Evolutionary conservation across 2,888 invertebrate genomes (phyloP).

Genomic region (Conus canariensis): DNA sequence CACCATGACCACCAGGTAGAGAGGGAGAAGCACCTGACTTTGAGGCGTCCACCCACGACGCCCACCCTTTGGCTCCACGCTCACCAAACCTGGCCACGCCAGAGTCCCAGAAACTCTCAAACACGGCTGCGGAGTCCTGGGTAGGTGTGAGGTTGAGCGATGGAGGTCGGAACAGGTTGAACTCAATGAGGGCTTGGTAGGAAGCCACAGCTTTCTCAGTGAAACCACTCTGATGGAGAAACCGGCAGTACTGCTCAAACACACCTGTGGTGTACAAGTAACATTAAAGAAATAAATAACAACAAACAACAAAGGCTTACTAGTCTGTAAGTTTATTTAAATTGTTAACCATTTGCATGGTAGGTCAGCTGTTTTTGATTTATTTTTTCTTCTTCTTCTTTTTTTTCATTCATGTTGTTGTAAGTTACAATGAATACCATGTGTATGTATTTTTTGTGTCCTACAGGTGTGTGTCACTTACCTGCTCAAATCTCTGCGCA

Average conservation of each 20-base stretch:
- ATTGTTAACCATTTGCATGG: too few species aligned
- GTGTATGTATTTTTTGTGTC: too few species aligned
- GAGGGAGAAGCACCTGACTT: background rate
- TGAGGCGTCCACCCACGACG: conserved; percentile 59
- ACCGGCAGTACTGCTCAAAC: conserved; percentile 73
- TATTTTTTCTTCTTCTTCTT: too few species aligned
- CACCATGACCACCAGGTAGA: too few species aligned
- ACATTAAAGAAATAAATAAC: background rate
- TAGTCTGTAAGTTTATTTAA: background rate
- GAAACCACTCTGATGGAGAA: conserved; percentile 76
- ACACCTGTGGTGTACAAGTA: conserved; percentile 68
- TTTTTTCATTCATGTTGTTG: too few species aligned
- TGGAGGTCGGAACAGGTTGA: conserved; percentile 77
- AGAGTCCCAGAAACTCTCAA: conserved; percentile 80
- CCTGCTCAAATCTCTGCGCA: too few species aligned
- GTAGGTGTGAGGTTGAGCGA: conserved; percentile 56
- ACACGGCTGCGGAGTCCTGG: conserved; percentile 67
- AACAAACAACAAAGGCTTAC: background rate
- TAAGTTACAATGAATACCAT: too few species aligned
- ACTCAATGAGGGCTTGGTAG: conserved; percentile 79
- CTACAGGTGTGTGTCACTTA: too few species aligned
- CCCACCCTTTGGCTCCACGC: conserved; percentile 76
- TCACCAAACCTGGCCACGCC: conserved; percentile 78
- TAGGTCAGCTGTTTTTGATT: too few species aligned
- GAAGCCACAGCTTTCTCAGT: conserved; percentile 78